Percentiles rank a stretch among this genome's conserved stretches.
Evolutionary conservation across 2,797 vertebrate genomes (phyloP).

Genomic region (Scarus forsteni): DNA sequence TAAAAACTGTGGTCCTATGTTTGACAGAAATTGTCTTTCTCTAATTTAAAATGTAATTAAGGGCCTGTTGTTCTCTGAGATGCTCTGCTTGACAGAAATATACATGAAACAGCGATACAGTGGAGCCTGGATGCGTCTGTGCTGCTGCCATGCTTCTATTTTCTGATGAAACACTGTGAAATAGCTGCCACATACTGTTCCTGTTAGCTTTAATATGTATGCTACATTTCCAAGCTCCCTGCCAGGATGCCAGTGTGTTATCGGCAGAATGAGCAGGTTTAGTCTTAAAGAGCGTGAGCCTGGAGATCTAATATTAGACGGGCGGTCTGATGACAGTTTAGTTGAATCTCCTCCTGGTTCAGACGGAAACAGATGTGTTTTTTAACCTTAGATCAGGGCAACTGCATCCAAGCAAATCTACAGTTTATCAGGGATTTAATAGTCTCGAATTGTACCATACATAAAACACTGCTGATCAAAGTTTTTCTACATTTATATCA

Average conservation of each 20-base stretch:
- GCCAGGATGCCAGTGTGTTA: neutral
- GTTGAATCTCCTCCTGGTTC: no score
- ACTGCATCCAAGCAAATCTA: no score
- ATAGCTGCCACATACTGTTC: neutral
- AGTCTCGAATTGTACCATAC: no score
- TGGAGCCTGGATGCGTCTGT: neutral
- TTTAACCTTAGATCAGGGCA: no score
- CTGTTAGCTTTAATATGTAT: neutral
- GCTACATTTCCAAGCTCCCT: conserved; percentile 6
- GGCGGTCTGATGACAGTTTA: neutral
- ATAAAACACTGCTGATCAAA: no score
- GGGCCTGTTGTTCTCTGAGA: neutral
- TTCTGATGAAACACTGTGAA: conserved; percentile 8
- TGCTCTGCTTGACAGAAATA: neutral
- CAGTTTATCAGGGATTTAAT: no score
- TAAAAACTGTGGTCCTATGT: no score
- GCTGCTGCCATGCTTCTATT: neutral
- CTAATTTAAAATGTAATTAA: neutral
- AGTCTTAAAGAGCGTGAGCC: neutral
- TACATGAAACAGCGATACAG: neutral
- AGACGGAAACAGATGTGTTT: neutral
- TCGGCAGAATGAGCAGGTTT: neutral
- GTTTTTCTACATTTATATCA: no score
- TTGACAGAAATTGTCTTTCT: no score
- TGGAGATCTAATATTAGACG: neutral